Evolutionary conservation across 1,140 invertebrate species (phyloP), one percentile per base, ranked within the genome.

Genomic region (Aphaenogaster floridana): DNA sequence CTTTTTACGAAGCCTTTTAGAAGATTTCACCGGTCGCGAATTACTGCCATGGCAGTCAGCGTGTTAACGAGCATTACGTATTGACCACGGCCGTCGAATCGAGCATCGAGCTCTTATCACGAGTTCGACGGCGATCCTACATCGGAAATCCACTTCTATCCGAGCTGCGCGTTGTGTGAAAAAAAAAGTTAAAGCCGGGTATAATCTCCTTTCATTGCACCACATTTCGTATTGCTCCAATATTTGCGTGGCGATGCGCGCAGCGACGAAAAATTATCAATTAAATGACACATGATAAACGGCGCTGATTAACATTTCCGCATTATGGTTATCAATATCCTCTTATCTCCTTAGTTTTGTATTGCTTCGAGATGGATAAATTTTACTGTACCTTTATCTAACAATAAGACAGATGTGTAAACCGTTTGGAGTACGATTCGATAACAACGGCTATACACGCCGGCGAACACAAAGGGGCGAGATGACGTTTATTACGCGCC

Each of bases 61-160:
- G 48, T 72, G 45, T 57, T 57, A 74, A 57, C 52, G 42, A n/a
- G 59, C 59, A 64, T 42, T 45, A 28, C 61, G 54, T 21, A 36
- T 81, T 54, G 7, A 52, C 8, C 21, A 69, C n/a, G 48, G 42
- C 15, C 21, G 9, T 81, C 34, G 45, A 81, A 81, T 81, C 5
- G 68, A 52, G 45, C 42, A 52, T 66, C 45, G 42, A 64, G 57
- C 76, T n/a, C 39, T 78, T 64, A 78, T 64, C 42, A 42, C 28
- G 45, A 64, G 17, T 28, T 28, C 50, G 28, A 36, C 9, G 39
- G 42, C 2, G 3, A 6, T 48, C 17, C 34, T 13, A 66, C 42
- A 52, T 66, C 28, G 61, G 59, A 79, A 79, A 66, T 79, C 59
- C 59, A 66, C 59, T 64, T 79, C 28, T 50, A 13, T 28, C 15